Evolutionary conservation across 2,797 vertebrate species (phyloP).

Genomic region (Hirundo rustica): DNA sequence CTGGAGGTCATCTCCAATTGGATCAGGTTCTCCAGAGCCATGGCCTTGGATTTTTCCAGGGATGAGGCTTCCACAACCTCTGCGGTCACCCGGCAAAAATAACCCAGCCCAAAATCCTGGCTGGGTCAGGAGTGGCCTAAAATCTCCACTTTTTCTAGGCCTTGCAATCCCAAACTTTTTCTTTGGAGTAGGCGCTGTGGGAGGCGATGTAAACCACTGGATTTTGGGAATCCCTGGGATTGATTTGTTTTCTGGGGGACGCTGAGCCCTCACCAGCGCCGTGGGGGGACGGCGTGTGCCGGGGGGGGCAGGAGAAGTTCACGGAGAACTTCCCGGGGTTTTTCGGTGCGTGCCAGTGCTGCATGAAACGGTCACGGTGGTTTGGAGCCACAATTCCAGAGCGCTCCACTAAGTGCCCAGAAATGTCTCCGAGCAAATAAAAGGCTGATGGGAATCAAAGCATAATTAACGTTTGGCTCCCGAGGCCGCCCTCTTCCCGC

Average conservation of each 20-base stretch:
- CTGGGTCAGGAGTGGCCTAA: rapidly evolving
- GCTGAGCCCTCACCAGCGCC: rapidly evolving
- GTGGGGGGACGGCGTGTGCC: background rate
- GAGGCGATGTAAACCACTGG: background rate
- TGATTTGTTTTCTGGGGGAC: background rate
- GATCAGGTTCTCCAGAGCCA: background rate
- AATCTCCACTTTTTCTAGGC: background rate
- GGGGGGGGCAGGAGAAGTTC: background rate
- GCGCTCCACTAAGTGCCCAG: constrained; percentile 13
- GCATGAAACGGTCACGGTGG: constrained; percentile 1
- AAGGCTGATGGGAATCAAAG: constrained; percentile 30
- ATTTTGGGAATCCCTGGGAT: background rate
- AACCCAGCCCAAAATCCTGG: background rate
- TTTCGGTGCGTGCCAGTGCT: background rate
- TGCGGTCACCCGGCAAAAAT: background rate
- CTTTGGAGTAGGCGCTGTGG: background rate
- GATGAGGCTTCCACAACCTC: background rate
- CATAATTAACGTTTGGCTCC: constrained; percentile 1
- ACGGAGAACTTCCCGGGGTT: background rate
- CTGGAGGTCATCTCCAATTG: background rate
- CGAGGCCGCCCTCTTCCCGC: constrained; percentile 2
- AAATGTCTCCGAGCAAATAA: constrained; percentile 40
- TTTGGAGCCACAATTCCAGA: constrained; percentile 28
- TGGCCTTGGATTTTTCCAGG: background rate
- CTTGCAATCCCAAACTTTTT: no score